phyloP scores from a whole-genome alignment of 2,113 vertebrate genomes.

The Petroica traversi region DNA sequence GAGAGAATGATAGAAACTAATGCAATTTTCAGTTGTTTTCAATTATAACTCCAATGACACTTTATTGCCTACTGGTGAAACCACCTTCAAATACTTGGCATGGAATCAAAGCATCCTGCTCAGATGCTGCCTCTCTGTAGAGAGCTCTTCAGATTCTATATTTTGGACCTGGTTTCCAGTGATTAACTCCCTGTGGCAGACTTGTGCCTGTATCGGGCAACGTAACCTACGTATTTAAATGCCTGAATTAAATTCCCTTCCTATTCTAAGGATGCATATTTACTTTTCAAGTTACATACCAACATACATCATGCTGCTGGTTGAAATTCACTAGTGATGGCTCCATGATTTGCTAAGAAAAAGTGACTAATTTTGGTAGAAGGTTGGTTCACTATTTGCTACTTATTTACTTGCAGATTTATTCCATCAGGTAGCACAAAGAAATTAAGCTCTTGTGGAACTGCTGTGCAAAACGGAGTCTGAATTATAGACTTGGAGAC shows the following conservation, averaged over 20 bases:
- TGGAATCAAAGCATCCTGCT: background rate
- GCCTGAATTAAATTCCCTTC: background rate
- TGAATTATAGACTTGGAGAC: background rate
- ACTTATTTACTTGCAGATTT: conserved; percentile 21
- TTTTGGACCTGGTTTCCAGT: background rate
- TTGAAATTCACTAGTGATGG: background rate
- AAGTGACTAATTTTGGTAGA: background rate
- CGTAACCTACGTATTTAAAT: background rate
- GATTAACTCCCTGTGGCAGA: background rate
- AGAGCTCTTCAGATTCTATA: background rate
- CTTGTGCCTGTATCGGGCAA: background rate
- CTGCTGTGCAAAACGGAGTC: background rate
- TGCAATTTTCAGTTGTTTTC: background rate
- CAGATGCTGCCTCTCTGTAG: background rate
- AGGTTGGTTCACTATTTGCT: background rate
- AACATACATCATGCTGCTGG: background rate
- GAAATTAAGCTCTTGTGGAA: background rate
- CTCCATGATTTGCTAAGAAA: background rate
- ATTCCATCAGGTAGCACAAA: background rate
- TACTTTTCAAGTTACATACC: background rate
- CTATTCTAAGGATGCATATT: background rate
- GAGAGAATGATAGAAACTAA: background rate
- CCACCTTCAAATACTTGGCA: background rate
- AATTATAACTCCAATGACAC: background rate
- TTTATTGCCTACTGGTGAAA: background rate